These are phyloP conservation scores for Aphelenchoides fujianensis DNA, from an alignment of 1,140 invertebrate genomes.

Conservation along the genomic window DNA sequence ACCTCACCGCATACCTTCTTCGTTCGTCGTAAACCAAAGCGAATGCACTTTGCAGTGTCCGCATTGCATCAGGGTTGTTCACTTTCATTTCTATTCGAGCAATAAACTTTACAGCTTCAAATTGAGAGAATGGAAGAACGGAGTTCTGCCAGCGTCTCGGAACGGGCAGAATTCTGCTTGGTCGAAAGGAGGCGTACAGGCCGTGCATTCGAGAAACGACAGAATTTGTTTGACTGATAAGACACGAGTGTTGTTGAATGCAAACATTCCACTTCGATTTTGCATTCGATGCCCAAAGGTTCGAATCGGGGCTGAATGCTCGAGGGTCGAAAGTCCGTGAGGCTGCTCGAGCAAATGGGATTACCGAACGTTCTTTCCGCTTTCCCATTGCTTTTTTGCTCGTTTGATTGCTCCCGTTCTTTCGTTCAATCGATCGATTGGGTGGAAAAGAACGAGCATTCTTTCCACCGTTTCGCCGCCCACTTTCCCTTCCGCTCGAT, in stretches of 20 bases:
- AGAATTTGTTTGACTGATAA: background rate
- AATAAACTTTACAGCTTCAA: too few species aligned
- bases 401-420: slow-evolving; percentile 1
- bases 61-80: too few species aligned
- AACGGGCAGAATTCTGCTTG: too few species aligned
- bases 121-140: too few species aligned
- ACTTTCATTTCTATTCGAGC: too few species aligned
- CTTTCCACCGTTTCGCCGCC: too few species aligned
- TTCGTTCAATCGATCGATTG: background rate
- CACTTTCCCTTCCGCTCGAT: background rate
- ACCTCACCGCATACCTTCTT: background rate
- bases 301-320: background rate
- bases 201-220: too few species aligned
- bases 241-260: too few species aligned
- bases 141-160: too few species aligned
- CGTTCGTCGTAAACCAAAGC: background rate
- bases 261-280: background rate
- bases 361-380: background rate
- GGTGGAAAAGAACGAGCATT: too few species aligned
- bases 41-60: background rate
- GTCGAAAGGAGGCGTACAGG: too few species aligned
- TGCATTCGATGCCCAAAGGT: background rate
- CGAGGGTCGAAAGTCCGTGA: background rate
- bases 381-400: too few species aligned
- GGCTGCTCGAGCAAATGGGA: background rate